A percentile compares a stretch with the other conserved stretches of the same genome.
These are phyloP conservation scores for Carabus problematicus DNA, from an alignment of 2,888 invertebrate species.

Conservation along the genomic window DNA sequence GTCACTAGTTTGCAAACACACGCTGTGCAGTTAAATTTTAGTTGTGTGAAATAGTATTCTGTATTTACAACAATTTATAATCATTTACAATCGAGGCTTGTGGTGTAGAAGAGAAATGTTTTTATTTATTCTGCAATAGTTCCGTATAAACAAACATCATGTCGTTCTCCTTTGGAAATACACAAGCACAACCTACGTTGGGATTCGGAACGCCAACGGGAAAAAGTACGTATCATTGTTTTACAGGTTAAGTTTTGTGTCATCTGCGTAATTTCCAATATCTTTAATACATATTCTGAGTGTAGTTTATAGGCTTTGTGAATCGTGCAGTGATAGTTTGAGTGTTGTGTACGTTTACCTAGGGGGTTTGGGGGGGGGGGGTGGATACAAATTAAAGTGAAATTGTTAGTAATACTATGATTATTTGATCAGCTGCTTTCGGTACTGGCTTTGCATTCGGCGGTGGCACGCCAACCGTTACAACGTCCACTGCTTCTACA, in stretches of 20 bases:
- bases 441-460: constrained; percentile 59
- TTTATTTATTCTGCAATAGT: constrained; percentile 17
- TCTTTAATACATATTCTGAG: constrained; percentile 1
- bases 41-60: too few species aligned
- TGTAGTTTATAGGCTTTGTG: constrained; percentile 21
- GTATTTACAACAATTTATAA: too few species aligned
- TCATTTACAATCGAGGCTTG: too few species aligned
- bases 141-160: constrained; percentile 44
- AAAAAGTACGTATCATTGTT: constrained; percentile 33
- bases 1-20: too few species aligned
- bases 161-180: constrained; percentile 53
- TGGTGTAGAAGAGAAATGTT: constrained; percentile 20
- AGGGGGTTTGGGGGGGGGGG: too few species aligned
- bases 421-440: constrained; percentile 61
- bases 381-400: too few species aligned
- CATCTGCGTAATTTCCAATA: not conserved
- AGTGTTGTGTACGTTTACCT: too few species aligned
- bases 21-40: too few species aligned
- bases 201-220: constrained; percentile 29
- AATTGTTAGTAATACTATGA: too few species aligned
- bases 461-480: constrained; percentile 41
- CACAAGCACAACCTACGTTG: constrained; percentile 38
- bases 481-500: constrained; percentile 23
- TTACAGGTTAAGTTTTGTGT: constrained; percentile 20
- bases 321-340: too few species aligned